Evolutionary conservation across 2,797 vertebrate species (phyloP), one percentile per base, ranked within the genome.

Genomic region (Oophaga sylvatica): DNA sequence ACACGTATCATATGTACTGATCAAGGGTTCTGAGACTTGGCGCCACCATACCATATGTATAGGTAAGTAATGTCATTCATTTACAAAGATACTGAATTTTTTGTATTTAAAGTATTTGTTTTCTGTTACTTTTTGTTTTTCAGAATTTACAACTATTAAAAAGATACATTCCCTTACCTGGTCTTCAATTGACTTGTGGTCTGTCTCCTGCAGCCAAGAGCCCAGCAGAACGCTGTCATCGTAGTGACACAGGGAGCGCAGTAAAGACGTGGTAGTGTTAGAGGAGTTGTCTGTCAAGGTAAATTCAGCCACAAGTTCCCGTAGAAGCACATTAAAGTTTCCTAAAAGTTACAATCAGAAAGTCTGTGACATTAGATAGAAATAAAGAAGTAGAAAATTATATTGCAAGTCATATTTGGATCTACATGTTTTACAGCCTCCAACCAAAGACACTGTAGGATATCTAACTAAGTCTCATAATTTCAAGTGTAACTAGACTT

Each of bases 201-300:
- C 98, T 0, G 98, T 99, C 93, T 99, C 98, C 92, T 99, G 98
- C 53, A 99, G 95, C 98, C 98, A 99, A 22, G 98, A 99, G 26
- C 98, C 98, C 91, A 99, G 98, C 87, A 99, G 97, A 91, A 99
- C 98, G 65, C 98, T 99, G 88, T 99, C 98, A 70, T 99, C 98
- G 90, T 97, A 99, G 92, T 99, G 98, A 93, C 98, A 99, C 77
- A 99, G 96, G 2, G 98, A 99, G 81, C 98, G 97, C 85, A 99
- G 95, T 90, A 99, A 94, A 6, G 98, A 99, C 12, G 98, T 99
- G 83, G 98, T 99, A 41, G 98, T 99, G 92, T 99, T 99, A 90
- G 98, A 97, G 0, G 98, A 98, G 92, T 99, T 99, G 92, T 99
- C 98, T 0, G 98, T 99, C 93, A 99, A 93, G 20, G 98, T 99